phyloP scores from a whole-genome alignment of 2,888 invertebrate genomes.

The Stratiomys singularior region DNA sequence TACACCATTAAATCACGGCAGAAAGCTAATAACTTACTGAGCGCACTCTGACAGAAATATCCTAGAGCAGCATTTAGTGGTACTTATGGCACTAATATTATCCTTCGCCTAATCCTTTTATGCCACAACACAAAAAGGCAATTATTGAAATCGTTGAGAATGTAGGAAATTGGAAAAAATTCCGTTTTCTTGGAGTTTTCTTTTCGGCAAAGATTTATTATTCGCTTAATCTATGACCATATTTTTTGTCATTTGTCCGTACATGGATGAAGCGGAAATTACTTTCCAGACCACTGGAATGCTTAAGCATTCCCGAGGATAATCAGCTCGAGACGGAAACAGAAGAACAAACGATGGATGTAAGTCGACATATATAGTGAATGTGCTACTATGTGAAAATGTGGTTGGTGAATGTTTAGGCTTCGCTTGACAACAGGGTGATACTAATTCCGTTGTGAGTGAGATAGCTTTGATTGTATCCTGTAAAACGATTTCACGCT shows the following conservation, averaged over 20 bases:
- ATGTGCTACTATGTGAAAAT: neutral
- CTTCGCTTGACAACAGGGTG: no score
- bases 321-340: neutral
- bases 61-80: neutral
- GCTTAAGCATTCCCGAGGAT: neutral
- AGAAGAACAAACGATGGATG: no score
- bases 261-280: conserved; percentile 27
- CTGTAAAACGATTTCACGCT: no score
- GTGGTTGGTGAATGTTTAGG: neutral
- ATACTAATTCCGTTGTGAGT: no score
- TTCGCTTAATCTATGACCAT: conserved; percentile 28
- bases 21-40: conserved; percentile 26
- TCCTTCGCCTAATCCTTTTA: conserved; percentile 28
- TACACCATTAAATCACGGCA: conserved; percentile 33
- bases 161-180: neutral
- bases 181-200: neutral
- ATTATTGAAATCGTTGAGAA: conserved; percentile 30
- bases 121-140: conserved; percentile 34
- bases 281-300: conserved; percentile 36
- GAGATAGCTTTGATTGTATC: no score
- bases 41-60: neutral
- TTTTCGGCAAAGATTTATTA: conserved; percentile 30
- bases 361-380: neutral
- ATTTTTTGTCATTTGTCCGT: conserved; percentile 40
- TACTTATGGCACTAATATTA: neutral